Percentiles rank a stretch among this genome's conserved stretches.
Evolutionary conservation across 2,797 vertebrate genomes (phyloP).

Genomic region (Amphiprion clarkii): DNA sequence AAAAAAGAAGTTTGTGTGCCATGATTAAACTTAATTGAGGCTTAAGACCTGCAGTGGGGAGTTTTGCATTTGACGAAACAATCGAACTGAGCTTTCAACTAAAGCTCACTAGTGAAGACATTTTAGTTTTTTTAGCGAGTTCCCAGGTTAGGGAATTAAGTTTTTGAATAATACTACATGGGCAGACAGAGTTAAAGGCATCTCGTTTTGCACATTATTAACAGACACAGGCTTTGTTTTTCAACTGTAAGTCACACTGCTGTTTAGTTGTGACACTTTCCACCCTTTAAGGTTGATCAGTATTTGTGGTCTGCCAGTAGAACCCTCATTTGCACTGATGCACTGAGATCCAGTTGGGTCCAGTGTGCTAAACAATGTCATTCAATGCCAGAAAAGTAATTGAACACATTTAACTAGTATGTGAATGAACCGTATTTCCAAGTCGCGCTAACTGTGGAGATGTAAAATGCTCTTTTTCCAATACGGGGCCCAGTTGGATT

Average conservation of each 20-base stretch:
- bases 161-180: neutral
- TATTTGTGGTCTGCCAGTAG: constrained; percentile 3
- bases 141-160: neutral
- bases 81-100: neutral
- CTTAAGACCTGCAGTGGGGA: no score
- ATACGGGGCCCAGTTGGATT: neutral
- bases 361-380: constrained; percentile 18
- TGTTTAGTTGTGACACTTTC: neutral
- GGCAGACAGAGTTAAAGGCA: no score
- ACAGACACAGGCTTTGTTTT: neutral
- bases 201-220: neutral
- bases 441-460: neutral
- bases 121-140: neutral
- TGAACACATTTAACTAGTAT: constrained; percentile 21
- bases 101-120: neutral
- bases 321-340: constrained; percentile 24
- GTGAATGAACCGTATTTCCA: neutral
- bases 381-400: constrained; percentile 11
- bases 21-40: no score
- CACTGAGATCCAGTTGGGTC: constrained; percentile 3
- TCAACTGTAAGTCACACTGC: neutral
- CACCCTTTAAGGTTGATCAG: constrained; percentile 15
- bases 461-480: neutral
- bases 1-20: no score
- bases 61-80: neutral